Conservation (phyloP, 1,140 invertebrate species). For the Achatina immaculata region DNA sequence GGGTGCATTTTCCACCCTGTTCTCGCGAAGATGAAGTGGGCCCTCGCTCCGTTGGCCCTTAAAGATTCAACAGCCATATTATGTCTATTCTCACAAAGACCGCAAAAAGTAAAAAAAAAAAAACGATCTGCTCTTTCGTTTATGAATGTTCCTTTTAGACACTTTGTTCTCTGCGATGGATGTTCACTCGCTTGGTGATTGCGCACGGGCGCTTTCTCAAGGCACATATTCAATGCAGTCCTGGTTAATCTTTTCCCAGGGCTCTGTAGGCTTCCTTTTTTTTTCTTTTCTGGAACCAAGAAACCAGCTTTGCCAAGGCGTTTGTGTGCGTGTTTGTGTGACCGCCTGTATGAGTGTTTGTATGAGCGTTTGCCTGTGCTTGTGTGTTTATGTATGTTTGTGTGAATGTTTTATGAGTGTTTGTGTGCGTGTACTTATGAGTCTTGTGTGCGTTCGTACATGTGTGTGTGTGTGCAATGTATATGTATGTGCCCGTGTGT, state of each 20-base stretch:
- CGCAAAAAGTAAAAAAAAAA: neutral
- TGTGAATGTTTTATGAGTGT: no score
- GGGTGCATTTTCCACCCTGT: neutral
- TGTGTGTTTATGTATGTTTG: no score
- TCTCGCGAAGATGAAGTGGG: neutral
- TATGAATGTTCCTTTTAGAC: neutral
- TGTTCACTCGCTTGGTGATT: neutral
- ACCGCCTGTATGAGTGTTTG: no score
- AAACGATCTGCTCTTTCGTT: constrained; percentile 1
- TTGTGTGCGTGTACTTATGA: no score
- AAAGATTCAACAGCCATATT: neutral
- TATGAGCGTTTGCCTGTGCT: no score
- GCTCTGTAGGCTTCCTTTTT: no score
- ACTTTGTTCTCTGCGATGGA: neutral
- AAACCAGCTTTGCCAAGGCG: no score
- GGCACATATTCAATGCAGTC: neutral
- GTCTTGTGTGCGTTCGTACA: no score
- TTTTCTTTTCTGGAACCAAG: no score
- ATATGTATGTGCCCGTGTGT: no score
- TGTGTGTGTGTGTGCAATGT: no score
- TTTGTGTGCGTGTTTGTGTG: no score
- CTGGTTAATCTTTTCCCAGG: neutral
- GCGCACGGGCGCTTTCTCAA: neutral
- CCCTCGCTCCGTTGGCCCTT: neutral
- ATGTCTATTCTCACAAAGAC: neutral